phyloP scores from a whole-genome alignment of 1,140 invertebrate species.

The Drosophila bipectinata region DNA sequence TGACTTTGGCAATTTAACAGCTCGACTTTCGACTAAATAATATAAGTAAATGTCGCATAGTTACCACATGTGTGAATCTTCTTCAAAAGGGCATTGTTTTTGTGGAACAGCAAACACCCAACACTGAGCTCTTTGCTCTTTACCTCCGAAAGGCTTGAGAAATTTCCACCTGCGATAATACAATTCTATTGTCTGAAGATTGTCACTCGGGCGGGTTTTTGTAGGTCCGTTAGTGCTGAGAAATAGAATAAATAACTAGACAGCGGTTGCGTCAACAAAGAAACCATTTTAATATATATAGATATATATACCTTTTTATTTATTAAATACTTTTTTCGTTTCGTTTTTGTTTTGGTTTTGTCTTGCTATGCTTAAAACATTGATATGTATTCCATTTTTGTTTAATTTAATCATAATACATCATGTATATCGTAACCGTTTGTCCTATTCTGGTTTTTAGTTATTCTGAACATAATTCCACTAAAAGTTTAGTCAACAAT shows the following conservation, averaged over 20 bases:
- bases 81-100: slow-evolving; percentile 25
- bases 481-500: slow-evolving; percentile 67
- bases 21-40: slow-evolving; percentile 50
- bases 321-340: slow-evolving; percentile 72
- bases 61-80: slow-evolving; percentile 45
- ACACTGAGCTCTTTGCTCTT: slow-evolving; percentile 37
- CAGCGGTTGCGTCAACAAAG: slow-evolving; percentile 63
- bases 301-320: slow-evolving; percentile 68
- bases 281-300: slow-evolving; percentile 76
- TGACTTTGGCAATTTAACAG: slow-evolving; percentile 37
- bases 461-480: slow-evolving; percentile 57
- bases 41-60: slow-evolving; percentile 46
- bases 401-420: slow-evolving; percentile 63
- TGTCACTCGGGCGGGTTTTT: slow-evolving; percentile 64
- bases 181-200: slow-evolving; percentile 60
- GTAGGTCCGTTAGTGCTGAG: slow-evolving; percentile 33
- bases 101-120: slow-evolving; percentile 10
- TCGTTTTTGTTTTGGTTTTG: slow-evolving; percentile 29
- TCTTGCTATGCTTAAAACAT: slow-evolving; percentile 76
- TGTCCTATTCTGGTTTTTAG: slow-evolving; percentile 9
- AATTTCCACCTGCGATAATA: slow-evolving; percentile 73
- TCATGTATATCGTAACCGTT: slow-evolving; percentile 62
- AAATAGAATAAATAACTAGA: slow-evolving; percentile 63
- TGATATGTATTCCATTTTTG: slow-evolving; percentile 74
- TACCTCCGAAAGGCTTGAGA: slow-evolving; percentile 60